Evolutionary conservation across 2,797 vertebrate genomes (phyloP), one percentile per base, ranked within the genome.

Genomic region (Pseudochirops cupreus): DNA sequence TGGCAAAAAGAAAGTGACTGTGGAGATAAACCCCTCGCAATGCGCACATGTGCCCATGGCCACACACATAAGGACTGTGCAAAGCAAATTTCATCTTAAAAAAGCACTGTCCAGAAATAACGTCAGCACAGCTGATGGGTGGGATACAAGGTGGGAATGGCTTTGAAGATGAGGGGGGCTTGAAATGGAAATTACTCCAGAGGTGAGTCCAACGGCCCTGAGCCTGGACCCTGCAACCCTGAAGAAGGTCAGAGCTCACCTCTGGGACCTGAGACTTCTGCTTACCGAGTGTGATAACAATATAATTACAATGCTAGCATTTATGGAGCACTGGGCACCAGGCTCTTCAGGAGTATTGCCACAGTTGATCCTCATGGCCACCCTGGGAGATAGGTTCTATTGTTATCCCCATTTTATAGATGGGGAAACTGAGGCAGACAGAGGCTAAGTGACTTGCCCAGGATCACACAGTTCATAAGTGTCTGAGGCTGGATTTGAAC

Each of bases 1-100:
- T 94, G 39, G 97, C 98, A 96, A 96, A 82, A 97, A 97, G 97
- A 96, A 97, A 97, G 95, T 94, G 96, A 97, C 98, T 97, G 96
- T n/a, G 29, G 97, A n/a, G 94, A 95, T 97, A 94, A 96, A 93
- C 96, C 97, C 95, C 93, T 95, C 95, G 96, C 97, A 97, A 12
- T 50, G 97, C 92, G 96, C 94, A 96, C n/a, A 91, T 5, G 28
- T 11, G 39, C 74, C 39, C 39, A 11, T 87, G 74, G 39, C 39
- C 39, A 87, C 74, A 46, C 74, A 82, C 67, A 10, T 7, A 1
- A 26, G 74, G 33, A 26, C 16, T 24, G n/a, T 82, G 39, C 74
- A 87, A 87, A 87, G 97, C 50, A 54, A 62, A 87, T 95, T 97
- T 97, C 95, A 52, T 94, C 58, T 93, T 97, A 95, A 98, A 97